Conservation (phyloP, 2,113 vertebrate species). For the Chrysemys picta region DNA sequence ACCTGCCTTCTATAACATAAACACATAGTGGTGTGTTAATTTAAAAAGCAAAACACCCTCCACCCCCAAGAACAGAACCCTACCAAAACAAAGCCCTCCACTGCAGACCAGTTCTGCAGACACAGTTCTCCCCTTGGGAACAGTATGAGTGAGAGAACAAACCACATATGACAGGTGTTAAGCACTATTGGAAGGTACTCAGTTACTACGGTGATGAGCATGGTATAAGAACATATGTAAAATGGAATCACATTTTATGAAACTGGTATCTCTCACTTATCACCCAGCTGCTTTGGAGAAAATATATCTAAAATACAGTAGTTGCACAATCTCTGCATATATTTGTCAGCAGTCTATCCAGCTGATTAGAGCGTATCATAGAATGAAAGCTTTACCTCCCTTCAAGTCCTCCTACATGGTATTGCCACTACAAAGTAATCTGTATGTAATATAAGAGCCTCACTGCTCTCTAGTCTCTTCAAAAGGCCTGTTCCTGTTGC, state of each 20-base stretch:
- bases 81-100: neutral
- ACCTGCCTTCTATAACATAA: neutral
- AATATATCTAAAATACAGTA: no score
- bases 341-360: neutral
- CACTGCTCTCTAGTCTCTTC: neutral
- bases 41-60: neutral
- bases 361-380: neutral
- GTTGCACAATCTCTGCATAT: neutral
- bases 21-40: neutral
- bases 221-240: neutral
- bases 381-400: neutral
- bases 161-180: neutral
- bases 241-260: neutral
- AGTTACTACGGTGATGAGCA: neutral
- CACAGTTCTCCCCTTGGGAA: neutral
- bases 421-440: neutral
- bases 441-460: neutral
- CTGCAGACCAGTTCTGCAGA: neutral
- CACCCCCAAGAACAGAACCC: neutral
- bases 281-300: neutral
- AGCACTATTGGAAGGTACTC: neutral
- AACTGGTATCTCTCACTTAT: neutral
- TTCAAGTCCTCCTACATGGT: neutral
- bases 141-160: neutral
- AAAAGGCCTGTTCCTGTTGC: neutral